Percentiles rank a stretch among this genome's conserved stretches.
These are phyloP conservation scores for Phalacrocorax brasilianus DNA, from an alignment of 2,113 vertebrate species.

Conservation along the genomic window DNA sequence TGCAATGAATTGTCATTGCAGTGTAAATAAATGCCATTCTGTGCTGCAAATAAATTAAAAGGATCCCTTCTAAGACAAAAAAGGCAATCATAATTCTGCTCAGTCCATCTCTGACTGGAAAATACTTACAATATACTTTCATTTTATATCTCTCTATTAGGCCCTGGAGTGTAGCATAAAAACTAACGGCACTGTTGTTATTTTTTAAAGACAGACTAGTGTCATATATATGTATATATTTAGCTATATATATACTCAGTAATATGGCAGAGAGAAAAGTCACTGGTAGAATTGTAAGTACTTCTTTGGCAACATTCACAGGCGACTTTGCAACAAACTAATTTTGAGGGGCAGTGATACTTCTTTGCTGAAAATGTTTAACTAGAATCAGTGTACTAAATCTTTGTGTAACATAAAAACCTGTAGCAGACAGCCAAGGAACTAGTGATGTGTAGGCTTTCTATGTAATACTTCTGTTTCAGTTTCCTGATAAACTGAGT, in stretches of 20 bases:
- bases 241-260: not conserved
- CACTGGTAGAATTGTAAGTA: not conserved
- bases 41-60: not conserved
- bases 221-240: not conserved
- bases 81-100: not conserved
- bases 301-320: not conserved
- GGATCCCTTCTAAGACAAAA: not conserved
- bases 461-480: not conserved
- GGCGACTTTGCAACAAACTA: not conserved
- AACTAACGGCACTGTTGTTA: not conserved
- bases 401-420: not conserved
- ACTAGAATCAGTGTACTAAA: not conserved
- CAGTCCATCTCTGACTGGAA: not conserved
- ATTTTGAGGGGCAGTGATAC: not conserved
- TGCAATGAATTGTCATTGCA: not conserved
- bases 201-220: not conserved
- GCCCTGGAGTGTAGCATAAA: not conserved
- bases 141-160: not conserved
- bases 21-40: slow-evolving; percentile 12
- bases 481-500: not conserved
- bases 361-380: not conserved
- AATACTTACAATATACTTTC: not conserved
- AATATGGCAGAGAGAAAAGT: not conserved
- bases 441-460: not conserved
- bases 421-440: not conserved